Conservation (phyloP, 2,888 invertebrate genomes). For the Drosophila pegasa region DNA sequence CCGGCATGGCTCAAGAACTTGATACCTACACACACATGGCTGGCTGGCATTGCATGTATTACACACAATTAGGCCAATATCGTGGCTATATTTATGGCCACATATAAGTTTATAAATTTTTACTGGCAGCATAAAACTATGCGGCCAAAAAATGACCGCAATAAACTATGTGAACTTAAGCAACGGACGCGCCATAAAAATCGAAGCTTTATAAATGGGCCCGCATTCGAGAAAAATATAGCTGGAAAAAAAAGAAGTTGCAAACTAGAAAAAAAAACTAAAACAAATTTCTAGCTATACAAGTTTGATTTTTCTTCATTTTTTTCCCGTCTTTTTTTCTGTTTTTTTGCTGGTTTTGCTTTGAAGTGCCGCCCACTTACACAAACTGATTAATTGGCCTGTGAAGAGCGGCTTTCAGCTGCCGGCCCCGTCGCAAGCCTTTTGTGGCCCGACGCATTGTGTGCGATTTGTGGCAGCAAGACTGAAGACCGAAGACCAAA, state of each 20-base stretch:
- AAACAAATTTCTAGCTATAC: slow-evolving; percentile 26
- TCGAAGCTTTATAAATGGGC: slow-evolving; percentile 73
- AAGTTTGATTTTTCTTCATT: slow-evolving; percentile 36
- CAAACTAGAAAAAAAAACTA: slow-evolving; percentile 7
- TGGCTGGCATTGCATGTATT: slow-evolving; percentile 51
- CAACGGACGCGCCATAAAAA: slow-evolving; percentile 60
- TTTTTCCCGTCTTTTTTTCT: slow-evolving; percentile 19
- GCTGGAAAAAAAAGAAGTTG: slow-evolving; percentile 15
- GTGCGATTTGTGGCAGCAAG: slow-evolving; percentile 41
- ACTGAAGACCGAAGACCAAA: slow-evolving; percentile 22
- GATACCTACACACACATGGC: slow-evolving; percentile 25
- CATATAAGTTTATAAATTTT: slow-evolving; percentile 72
- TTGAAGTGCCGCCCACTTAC: slow-evolving; percentile 55
- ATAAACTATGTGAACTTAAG: slow-evolving; percentile 63
- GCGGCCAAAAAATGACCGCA: slow-evolving; percentile 51
- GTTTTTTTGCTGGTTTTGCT: slow-evolving; percentile 29
- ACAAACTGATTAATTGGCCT: slow-evolving; percentile 75
- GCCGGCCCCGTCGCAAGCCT: slow-evolving; percentile 16
- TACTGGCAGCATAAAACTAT: slow-evolving; percentile 61
- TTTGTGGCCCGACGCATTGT: slow-evolving; percentile 51
- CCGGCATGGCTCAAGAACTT: slow-evolving; percentile 43
- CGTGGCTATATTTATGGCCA: slow-evolving; percentile 66
- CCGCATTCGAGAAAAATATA: slow-evolving; percentile 36
- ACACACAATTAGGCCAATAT: slow-evolving; percentile 74
- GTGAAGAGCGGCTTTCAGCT: slow-evolving; percentile 47